Evolutionary conservation across 1,140 invertebrate genomes (phyloP), one percentile per base, ranked within the genome.

Genomic region (Leptopilina clavipes): DNA sequence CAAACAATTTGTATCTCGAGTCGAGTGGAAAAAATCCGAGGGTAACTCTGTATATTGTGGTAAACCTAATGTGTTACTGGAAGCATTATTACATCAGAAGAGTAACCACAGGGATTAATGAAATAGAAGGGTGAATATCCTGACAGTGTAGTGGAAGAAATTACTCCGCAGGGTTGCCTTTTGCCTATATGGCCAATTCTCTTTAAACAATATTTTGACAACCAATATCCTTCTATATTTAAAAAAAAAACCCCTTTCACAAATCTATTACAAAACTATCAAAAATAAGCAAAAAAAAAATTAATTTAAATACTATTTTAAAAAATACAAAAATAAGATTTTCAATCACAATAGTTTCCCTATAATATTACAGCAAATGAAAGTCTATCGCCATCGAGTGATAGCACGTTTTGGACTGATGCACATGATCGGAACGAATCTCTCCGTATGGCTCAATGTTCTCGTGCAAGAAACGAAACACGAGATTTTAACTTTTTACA

Each of bases 391-490:
- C 75, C 95, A 97, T 87, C 95, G 95, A 87, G 93, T 97, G 52
- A 92, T 97, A 17, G 96, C 96, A 0, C 92, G 96, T 75, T 97
- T 98, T 83, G 97, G 97, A 0, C 89, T 98, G 37, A 98, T 98
- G 96, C 97, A 98, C 88, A 97, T 98, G 96, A 97, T 98, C 74
- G 97, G 96, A 17, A 98, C 97, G 0, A 98, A 98, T 91, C 90
- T 98, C 45, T 97, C 96, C 17, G 96, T 98, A 1, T 98, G 97
- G 97, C 90, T 98, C 5, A 97, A 97, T 83, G 97, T 98, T 0
- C 91, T 98, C 0, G 94, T 98, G 3, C 96, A 97, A 86, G 97
- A 98, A 91, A 98, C 97, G 0, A 97, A 97, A 89, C 96, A 98
- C 86, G 96, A 98, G 91, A 98, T 98, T 75, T 91, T 97, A 1